phyloP scores from a whole-genome alignment of 2,113 vertebrate species.

The Muscicapa adusta region DNA sequence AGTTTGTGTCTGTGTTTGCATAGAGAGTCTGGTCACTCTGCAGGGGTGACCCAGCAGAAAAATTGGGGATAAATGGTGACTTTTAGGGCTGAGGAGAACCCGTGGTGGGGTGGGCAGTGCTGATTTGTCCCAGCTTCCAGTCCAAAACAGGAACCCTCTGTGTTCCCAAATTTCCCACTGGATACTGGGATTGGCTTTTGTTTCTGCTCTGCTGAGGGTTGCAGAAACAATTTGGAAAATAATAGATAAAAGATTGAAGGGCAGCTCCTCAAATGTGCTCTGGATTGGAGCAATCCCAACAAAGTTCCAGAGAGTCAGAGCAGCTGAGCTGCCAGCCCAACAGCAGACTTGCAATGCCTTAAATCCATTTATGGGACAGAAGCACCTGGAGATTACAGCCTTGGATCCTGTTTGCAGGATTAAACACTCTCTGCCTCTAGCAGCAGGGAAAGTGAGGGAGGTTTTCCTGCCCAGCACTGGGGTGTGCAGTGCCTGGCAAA shows the following conservation, averaged over 20 bases:
- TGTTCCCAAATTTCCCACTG: accelerated
- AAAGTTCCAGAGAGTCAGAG: not conserved
- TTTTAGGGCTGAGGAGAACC: not conserved
- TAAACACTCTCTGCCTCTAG: not conserved
- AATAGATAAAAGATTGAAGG: not conserved
- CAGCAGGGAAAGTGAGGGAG: not conserved
- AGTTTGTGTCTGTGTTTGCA: not conserved
- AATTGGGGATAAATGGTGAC: not conserved
- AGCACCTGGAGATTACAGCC: not conserved
- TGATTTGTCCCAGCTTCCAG: not conserved
- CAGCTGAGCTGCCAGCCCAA: not conserved
- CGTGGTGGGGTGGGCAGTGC: not conserved
- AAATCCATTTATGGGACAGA: not conserved
- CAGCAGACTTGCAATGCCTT: not conserved
- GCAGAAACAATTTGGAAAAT: not conserved
- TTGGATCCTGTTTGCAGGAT: not conserved
- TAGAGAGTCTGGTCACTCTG: not conserved
- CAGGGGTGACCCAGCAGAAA: not conserved
- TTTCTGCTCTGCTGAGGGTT: not conserved
- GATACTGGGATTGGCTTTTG: not conserved
- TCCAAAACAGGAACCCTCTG: not conserved
- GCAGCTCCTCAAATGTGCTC: not conserved
- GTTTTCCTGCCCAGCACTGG: not conserved
- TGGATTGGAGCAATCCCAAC: not conserved
- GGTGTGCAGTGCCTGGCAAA: not conserved